phyloP scores from a whole-genome alignment of 2,888 invertebrate species.

The Drosophila monieri region DNA sequence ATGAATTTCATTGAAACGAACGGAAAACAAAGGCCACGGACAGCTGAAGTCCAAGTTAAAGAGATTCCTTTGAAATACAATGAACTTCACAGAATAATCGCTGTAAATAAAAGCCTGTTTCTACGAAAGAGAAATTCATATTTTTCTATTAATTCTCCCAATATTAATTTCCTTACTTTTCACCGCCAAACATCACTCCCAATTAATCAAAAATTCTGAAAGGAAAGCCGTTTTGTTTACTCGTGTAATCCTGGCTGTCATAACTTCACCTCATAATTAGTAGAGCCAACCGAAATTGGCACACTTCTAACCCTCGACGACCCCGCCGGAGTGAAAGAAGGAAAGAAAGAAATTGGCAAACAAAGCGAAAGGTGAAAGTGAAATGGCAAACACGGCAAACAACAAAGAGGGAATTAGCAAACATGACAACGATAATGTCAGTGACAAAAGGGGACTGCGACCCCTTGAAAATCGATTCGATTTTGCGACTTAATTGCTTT shows the following conservation, averaged over 20 bases:
- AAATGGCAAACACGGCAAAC: constrained; percentile 61
- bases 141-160: not conserved
- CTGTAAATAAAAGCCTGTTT: constrained; percentile 1
- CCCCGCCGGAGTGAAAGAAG: constrained; percentile 1
- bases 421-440: constrained; percentile 75
- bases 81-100: constrained; percentile 32
- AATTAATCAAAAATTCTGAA: constrained; percentile 18
- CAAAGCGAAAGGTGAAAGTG: constrained; percentile 65
- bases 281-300: constrained; percentile 55
- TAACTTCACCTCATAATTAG: constrained; percentile 71
- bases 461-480: constrained; percentile 54
- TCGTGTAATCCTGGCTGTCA: constrained; percentile 53
- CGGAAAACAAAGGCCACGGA: constrained; percentile 35
- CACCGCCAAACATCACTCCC: not conserved
- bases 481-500: constrained; percentile 74
- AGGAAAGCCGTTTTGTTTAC: constrained; percentile 35
- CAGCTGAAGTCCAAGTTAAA: constrained; percentile 30
- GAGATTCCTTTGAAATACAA: constrained; percentile 36
- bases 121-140: not conserved
- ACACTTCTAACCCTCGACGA: constrained; percentile 56
- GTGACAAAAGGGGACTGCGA: constrained; percentile 45
- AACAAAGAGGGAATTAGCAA: constrained; percentile 74
- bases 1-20: constrained; percentile 59
- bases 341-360: constrained; percentile 26
- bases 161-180: not conserved